Evolutionary conservation across 2,888 invertebrate species (phyloP), one percentile per base, ranked within the genome.

Genomic region (Harpalus rubripes): DNA sequence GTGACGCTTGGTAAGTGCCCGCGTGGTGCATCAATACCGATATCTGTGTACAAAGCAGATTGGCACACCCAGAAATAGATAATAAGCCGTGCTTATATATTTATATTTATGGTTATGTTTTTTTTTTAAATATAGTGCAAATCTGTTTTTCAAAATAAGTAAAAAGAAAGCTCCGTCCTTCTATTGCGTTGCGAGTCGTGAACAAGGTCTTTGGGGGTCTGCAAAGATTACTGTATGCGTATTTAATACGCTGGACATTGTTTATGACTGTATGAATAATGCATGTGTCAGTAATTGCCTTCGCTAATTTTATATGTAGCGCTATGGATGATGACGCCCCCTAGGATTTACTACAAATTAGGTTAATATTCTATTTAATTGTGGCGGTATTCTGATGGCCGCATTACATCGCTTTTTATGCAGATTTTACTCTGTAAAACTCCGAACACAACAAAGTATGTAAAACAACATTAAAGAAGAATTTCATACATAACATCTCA

Each of bases 201-300:
- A 61, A 61, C 16, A 61, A 61, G 18, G n/a, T 15, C 68, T 32
- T 68, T 10, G 68, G 26, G 22, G 18, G 10, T 1, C 7, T 15
- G n/a, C n/a, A 68, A 68, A 68, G 68, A 68, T 68, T 68, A 39
- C 39, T 61, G 83, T 74, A 76, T 65, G 76, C 76, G 61, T 83
- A 83, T 83, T 83, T 83, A 83, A 83, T 83, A 82, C 65, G 72
- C 83, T 59, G 76, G 74, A 83, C 83, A 76, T 61, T 83, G 83
- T 83, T 83, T 83, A 83, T 83, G 74, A 83, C 59, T 15, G n/a
- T 76, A 76, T 83, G 83, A 74, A 83, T 83, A 76, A 83, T 83
- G 72, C 26, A 83, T 83, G 63, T n/a, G n/a, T 41, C 26, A 63
- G 61, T 83, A 83, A 83, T 83, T 83, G 83, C 83, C 76, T 83